Conservation (phyloP, 92 coral and sea anemone genomes). For the Galaxea fascicularis region DNA sequence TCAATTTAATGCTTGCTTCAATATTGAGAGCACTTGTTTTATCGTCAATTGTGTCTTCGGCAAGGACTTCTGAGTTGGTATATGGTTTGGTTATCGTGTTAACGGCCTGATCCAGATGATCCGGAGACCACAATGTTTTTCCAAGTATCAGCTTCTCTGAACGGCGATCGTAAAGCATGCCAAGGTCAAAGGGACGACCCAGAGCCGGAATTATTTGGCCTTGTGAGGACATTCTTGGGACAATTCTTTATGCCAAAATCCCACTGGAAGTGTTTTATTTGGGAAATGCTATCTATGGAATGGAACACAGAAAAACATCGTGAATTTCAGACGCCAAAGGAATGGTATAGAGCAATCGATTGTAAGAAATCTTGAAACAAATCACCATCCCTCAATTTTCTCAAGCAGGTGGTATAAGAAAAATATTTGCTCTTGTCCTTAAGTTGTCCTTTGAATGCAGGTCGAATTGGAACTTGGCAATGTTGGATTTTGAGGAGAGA, state of each 20-base stretch:
- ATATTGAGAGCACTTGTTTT: constrained; percentile 38
- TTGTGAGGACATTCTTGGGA: constrained; percentile 25
- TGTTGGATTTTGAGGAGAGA: constrained; percentile 11
- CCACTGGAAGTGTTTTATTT: constrained; percentile 15
- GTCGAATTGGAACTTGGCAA: not conserved
- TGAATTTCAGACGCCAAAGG: constrained; percentile 19
- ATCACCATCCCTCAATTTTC: constrained; percentile 21
- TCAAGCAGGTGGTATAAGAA: not conserved
- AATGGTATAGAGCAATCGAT: not conserved
- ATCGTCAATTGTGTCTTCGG: constrained; percentile 48
- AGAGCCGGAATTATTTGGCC: too few relatives aligned
- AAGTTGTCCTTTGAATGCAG: constrained; percentile 12
- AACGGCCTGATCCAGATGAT: constrained; percentile 36
- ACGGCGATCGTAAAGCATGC: too few relatives aligned
- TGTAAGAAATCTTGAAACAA: constrained; percentile 8
- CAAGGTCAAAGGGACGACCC: too few relatives aligned
- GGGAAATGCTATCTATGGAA: constrained; percentile 15
- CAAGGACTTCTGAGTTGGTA: constrained; percentile 29
- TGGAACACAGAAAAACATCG: constrained; percentile 21
- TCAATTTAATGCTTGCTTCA: constrained; percentile 48
- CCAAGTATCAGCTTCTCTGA: constrained; percentile 53
- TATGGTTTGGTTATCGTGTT: constrained; percentile 32
- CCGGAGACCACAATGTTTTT: constrained; percentile 53
- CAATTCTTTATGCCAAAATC: constrained; percentile 10
- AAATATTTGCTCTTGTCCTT: not conserved